Evolutionary conservation across 2,888 invertebrate genomes (phyloP).

Genomic region (Nomada lathburiana): DNA sequence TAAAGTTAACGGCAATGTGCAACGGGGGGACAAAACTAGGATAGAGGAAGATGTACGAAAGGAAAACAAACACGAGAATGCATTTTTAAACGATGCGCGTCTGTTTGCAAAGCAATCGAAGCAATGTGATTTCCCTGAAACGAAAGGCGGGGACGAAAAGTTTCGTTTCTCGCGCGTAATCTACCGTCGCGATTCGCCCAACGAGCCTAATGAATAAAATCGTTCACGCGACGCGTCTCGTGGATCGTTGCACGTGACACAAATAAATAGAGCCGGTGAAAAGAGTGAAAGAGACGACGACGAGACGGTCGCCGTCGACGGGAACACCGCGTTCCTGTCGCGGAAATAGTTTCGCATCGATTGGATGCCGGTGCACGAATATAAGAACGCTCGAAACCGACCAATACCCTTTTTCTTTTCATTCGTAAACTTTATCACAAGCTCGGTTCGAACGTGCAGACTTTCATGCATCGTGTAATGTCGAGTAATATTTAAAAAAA

Average conservation of each 20-base stretch:
- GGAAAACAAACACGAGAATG: not conserved
- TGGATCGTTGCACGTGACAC: constrained; percentile 57
- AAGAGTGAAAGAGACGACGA: constrained; percentile 2
- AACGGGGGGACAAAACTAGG: not conserved
- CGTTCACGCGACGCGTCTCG: constrained; percentile 39
- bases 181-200: constrained; percentile 36
- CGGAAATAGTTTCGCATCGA: constrained; percentile 49
- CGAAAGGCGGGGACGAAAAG: constrained; percentile 4
- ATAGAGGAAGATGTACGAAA: not conserved
- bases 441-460: no score
- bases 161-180: constrained; percentile 30
- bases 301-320: not conserved
- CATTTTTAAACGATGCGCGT: not conserved
- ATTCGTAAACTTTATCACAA: no score
- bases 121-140: not conserved
- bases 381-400: no score
- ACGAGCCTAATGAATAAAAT: constrained; percentile 57
- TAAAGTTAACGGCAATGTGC: no score
- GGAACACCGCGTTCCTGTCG: constrained; percentile 2
- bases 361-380: constrained; percentile 9
- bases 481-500: no score
- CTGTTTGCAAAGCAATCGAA: constrained; percentile 5
- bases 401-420: no score
- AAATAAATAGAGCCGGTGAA: constrained; percentile 44
- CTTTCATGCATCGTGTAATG: no score